Percentiles rank a stretch among this genome's conserved stretches.
Evolutionary conservation across 2,797 vertebrate genomes (phyloP).

Genomic region (Halcyon smyrnensis): DNA sequence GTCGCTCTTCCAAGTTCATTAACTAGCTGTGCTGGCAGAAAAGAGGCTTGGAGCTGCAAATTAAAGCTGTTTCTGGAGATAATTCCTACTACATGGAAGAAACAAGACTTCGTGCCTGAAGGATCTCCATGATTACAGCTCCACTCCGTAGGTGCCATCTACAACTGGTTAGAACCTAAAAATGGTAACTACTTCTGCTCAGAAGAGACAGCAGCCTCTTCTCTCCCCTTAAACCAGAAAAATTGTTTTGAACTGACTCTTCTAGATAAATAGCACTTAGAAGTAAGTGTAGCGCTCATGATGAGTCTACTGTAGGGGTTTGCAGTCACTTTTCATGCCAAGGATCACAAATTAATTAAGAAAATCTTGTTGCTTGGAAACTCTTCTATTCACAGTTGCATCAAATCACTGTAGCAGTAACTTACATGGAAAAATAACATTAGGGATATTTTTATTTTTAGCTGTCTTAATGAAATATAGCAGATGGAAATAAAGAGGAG

Average conservation of each 20-base stretch:
- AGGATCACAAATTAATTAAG: conserved; percentile 54
- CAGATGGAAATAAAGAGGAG: conserved; percentile 71
- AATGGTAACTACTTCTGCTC: neutral
- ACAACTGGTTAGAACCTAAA: conserved; percentile 6
- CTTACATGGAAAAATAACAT: conserved; percentile 60
- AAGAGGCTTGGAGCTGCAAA: neutral
- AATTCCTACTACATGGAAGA: neutral
- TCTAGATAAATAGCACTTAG: conserved; percentile 13
- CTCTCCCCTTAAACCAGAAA: neutral
- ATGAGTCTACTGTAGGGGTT: conserved; percentile 33
- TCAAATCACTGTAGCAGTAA: conserved; percentile 30
- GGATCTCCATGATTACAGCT: neutral
- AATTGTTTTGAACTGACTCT: neutral
- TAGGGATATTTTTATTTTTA: conserved; percentile 65
- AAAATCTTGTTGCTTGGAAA: conserved; percentile 54
- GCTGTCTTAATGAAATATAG: conserved; percentile 67
- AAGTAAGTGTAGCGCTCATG: neutral
- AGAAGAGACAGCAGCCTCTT: neutral
- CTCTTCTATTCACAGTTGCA: neutral
- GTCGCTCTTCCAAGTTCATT: too few relatives aligned
- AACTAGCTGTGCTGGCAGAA: neutral
- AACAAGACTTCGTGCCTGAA: neutral
- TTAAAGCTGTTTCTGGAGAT: neutral
- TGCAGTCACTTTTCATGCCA: neutral
- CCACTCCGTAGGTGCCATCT: neutral